A percentile compares a stretch with the other conserved stretches of the same genome.
Conservation (phyloP, 1,140 invertebrate species). For the Achroia grisella region DNA sequence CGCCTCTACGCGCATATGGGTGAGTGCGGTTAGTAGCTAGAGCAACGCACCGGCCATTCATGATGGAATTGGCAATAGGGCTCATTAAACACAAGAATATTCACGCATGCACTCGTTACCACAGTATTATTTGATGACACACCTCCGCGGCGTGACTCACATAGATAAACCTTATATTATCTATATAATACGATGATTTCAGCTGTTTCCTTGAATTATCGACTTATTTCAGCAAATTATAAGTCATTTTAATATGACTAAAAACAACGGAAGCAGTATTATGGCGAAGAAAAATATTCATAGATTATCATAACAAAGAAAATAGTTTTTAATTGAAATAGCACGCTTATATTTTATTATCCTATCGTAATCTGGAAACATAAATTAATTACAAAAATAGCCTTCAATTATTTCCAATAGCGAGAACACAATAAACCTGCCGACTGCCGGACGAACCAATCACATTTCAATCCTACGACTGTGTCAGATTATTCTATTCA, state of each 20-base stretch:
- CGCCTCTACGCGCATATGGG: slow-evolving; percentile 59
- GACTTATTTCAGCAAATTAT: too few species aligned
- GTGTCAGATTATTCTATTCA: slow-evolving; percentile 7
- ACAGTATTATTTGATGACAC: too few species aligned
- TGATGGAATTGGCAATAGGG: slow-evolving; percentile 58
- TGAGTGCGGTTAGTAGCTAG: slow-evolving; percentile 58
- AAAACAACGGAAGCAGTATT: too few species aligned
- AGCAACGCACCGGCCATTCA: slow-evolving; percentile 59
- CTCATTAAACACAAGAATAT: slow-evolving; percentile 38
- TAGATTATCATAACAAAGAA: too few species aligned
- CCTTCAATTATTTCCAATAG: slow-evolving; percentile 16
- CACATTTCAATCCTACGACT: slow-evolving; percentile 6
- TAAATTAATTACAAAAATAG: slow-evolving; percentile 1
- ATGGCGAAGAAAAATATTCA: too few species aligned
- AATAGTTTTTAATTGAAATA: too few species aligned
- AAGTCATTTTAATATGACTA: too few species aligned
- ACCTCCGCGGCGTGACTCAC: slow-evolving; percentile 10
- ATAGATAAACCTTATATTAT: too few species aligned
- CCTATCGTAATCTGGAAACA: too few species aligned
- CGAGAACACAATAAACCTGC: slow-evolving; percentile 21
- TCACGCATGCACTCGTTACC: slow-evolving; percentile 26
- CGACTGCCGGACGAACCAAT: slow-evolving; percentile 19
- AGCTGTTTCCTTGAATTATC: too few species aligned
- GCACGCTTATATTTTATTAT: too few species aligned
- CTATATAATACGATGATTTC: too few species aligned